Evolutionary conservation across 2,888 invertebrate species (phyloP), one percentile per base, ranked within the genome.

Genomic region (Metalampra italica): DNA sequence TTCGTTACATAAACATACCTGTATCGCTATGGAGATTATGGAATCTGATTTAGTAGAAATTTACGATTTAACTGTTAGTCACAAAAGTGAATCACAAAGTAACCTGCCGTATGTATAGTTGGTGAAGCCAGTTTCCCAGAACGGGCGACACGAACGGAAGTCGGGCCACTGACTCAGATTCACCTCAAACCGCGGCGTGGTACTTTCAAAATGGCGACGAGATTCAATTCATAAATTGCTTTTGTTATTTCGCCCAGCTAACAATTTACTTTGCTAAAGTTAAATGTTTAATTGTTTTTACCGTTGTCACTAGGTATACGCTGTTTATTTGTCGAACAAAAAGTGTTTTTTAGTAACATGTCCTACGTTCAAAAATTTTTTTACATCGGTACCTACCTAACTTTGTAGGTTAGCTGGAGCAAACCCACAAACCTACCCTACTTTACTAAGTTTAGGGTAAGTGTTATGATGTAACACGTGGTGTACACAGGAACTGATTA

Each of bases 151-250:
- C 63, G 66, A 72, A 64, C 72, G 74, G 70, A 76, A 76, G 79
- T 72, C 70, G 60, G 66, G 59, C 57, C 65, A 75, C 75, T 82
- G 82, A 80, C 72, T 84, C 80, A 83, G 66, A 62, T 55, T 66
- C 63, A 56, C 64, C 63, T 60, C 58, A 57, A 49, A 47, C 53
- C 50, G 57, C 60, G 53, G 57, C 59, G 57, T 56, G 64, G 47
- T 61, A 76, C 75, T 74, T 75, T 74, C 68, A 61, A 67, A 72
- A 74, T 68, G 60, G 64, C 62, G 60, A 64, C 56, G 57, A 61
- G 55, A 61, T 53, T 53, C 40, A 52, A 50, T 52, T 22, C 43
- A 42, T 34, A 46, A 51, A 53, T 50, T 45, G 45, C 29, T 40
- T 46, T 45, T 44, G 47, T 52, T 44, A 53, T 52, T 30, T 15